These are phyloP conservation scores for Sebastes baramenuke DNA, from an alignment of 2,797 vertebrate species.

Conservation along the genomic window DNA sequence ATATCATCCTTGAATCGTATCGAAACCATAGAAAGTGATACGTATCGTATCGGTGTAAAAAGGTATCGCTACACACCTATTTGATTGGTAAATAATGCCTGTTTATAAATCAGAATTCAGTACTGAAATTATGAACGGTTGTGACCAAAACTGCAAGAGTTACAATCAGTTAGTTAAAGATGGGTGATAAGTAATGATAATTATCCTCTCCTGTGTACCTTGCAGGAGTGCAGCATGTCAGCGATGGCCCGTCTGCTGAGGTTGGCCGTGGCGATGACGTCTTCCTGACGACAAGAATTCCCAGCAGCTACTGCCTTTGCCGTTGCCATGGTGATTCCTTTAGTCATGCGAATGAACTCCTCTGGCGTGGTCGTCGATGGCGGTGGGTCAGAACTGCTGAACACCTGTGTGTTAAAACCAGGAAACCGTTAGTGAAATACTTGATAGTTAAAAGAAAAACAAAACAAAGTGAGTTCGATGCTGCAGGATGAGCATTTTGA, in stretches of 20 bases:
- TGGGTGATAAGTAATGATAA: too few species aligned
- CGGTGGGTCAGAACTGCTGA: constrained; percentile 90
- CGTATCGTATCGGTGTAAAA: too few species aligned
- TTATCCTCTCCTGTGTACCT: constrained; percentile 66
- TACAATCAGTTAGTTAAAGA: too few species aligned
- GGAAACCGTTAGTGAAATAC: not conserved
- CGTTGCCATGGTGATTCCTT: constrained; percentile 98
- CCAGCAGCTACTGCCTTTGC: constrained; percentile 97
- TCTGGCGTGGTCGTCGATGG: constrained; percentile 93
- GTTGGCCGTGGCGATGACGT: constrained; percentile 95
- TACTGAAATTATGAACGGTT: too few species aligned
- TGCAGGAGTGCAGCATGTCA: constrained; percentile 96
- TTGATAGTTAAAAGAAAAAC: not conserved
- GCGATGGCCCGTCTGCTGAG: constrained; percentile 94
- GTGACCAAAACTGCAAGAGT: too few species aligned
- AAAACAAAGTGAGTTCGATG: not conserved
- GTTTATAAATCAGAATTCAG: too few species aligned
- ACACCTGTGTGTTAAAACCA: constrained; percentile 82
- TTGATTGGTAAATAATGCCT: too few species aligned
- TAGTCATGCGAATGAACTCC: constrained; percentile 98
- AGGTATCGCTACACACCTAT: too few species aligned
- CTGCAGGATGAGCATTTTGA: too few species aligned
- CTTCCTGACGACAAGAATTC: constrained; percentile 97
- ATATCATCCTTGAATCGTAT: too few species aligned
- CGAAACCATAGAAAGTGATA: too few species aligned